Base-by-base conservation (phyloP, 2,797 vertebrate genomes). In the Thaleichthys pacificus region DNA sequence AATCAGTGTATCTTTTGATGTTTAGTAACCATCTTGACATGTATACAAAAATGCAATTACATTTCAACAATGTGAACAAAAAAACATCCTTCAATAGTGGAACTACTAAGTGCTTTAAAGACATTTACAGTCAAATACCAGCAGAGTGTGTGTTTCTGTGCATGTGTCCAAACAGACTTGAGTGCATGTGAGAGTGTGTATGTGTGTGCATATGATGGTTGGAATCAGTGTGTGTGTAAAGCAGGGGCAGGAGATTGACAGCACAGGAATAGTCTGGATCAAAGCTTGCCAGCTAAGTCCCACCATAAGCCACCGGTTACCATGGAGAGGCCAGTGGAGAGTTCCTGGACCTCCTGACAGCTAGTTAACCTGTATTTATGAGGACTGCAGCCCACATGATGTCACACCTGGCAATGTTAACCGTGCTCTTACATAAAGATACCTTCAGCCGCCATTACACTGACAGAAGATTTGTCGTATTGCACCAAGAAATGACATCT, bases 231-330 rank as follows among this genome's bases (percentile, higher is more conserved):
- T 1, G 21, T 61, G 42, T 11, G 19, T 35, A 11, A 5, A n/a
- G 51, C 17, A 56, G 51, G 8, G 14, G 47, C 47, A 49, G 14
- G 8, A 56, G 51, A 30, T 17, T 42, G 56, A 69, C 56, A 69
- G 32, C 30, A 21, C 35, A 6, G 22, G 12, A 47, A 30, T 88
- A 89, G 83, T 75, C 75, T 72, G 83, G 87, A 86, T 88, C 79
- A 82, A 75, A 81, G 86, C 75, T 68, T 68, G 61, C 61, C 77
- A 69, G 71, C 67, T 84, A 85, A 90, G 84, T 88, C 85, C 80
- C 0, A 49, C 71, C 1, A 66, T 88, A 87, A 90, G 80, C 87
- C 82, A 51, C 12, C 14, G 63, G 79, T 70, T 68, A 77, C 79
- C 2, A 21, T 28, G 81, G 77, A 80, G 77, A 84, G 63, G 4